Conservation (phyloP, 2,797 vertebrate genomes). For the Parambassis ranga region DNA sequence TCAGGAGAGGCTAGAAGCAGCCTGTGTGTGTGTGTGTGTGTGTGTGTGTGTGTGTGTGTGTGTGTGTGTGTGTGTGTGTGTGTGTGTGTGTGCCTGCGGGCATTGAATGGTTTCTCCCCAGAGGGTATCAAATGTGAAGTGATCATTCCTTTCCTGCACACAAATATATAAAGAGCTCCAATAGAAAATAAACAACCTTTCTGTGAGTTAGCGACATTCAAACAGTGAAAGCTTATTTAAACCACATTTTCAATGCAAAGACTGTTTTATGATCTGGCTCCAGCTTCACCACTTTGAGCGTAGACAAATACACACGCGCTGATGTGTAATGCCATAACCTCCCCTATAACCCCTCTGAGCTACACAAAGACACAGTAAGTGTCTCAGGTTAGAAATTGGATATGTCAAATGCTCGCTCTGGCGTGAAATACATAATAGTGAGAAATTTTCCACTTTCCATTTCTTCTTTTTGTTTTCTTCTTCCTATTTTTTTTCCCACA, state of each 20-base stretch:
- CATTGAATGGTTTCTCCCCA: constrained; percentile 22
- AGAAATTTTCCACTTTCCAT: constrained; percentile 26
- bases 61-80: background rate
- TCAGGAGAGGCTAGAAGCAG: constrained; percentile 17
- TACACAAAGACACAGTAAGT: constrained; percentile 45
- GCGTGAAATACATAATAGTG: constrained; percentile 55
- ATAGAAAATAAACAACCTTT: constrained; percentile 23
- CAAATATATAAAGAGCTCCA: constrained; percentile 13
- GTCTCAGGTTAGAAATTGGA: constrained; percentile 58
- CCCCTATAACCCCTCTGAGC: constrained; percentile 35
- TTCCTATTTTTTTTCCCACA: background rate
- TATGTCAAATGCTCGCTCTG: constrained; percentile 50
- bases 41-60: constrained; percentile 16
- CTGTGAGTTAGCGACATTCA: constrained; percentile 20
- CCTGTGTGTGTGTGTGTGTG: constrained; percentile 1
- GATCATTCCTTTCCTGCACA: constrained; percentile 30
- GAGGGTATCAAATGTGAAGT: constrained; percentile 45
- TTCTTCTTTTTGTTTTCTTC: background rate
- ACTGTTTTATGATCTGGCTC: constrained; percentile 12
- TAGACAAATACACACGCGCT: background rate
- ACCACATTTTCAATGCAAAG: constrained; percentile 36
- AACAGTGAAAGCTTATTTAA: constrained; percentile 39
- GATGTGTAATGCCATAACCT: constrained; percentile 37
- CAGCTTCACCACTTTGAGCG: background rate
- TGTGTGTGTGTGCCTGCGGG: background rate